A percentile compares a stretch with the other conserved stretches of the same genome.
Conservation (phyloP, 2,888 invertebrate genomes). For the Sussaba pulchella region DNA sequence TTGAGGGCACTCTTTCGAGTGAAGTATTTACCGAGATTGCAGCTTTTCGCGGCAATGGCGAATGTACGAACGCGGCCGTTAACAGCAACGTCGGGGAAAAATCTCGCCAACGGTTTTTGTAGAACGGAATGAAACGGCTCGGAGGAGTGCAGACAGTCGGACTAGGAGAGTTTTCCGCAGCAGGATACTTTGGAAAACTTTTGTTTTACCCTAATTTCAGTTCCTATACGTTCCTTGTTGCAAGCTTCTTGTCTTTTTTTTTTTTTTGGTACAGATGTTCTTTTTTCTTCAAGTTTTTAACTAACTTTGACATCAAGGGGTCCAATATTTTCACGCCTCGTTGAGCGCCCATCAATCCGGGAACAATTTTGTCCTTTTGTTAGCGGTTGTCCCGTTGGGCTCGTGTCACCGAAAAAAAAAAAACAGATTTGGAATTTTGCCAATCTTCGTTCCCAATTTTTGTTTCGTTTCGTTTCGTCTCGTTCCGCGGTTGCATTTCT, state of each 20-base stretch:
- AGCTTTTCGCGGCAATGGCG: conserved; percentile 7
- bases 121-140: conserved; percentile 16
- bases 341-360: conserved; percentile 21
- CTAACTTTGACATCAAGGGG: conserved; percentile 41
- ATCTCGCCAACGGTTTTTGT: conserved; percentile 21
- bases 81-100: conserved; percentile 18
- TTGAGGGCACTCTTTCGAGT: conserved; percentile 28
- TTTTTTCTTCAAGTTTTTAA: conserved; percentile 14
- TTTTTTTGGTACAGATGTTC: background rate
- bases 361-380: background rate
- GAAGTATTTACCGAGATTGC: conserved; percentile 55
- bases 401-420: conserved; percentile 24
- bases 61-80: conserved; percentile 4
- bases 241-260: conserved; percentile 3
- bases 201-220: conserved; percentile 35
- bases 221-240: conserved; percentile 14
- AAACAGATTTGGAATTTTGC: conserved; percentile 55
- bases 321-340: conserved; percentile 46
- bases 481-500: conserved; percentile 27
- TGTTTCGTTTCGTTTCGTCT: conserved; percentile 6
- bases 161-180: conserved; percentile 49
- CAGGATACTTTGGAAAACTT: conserved; percentile 60
- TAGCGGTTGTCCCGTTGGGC: conserved; percentile 14
- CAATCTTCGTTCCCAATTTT: conserved; percentile 33
- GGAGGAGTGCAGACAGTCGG: conserved; percentile 34